Percentiles rank a stretch among this genome's conserved stretches.
Conservation (phyloP, 2,888 invertebrate genomes). For the Lasioglossum figueresi region DNA sequence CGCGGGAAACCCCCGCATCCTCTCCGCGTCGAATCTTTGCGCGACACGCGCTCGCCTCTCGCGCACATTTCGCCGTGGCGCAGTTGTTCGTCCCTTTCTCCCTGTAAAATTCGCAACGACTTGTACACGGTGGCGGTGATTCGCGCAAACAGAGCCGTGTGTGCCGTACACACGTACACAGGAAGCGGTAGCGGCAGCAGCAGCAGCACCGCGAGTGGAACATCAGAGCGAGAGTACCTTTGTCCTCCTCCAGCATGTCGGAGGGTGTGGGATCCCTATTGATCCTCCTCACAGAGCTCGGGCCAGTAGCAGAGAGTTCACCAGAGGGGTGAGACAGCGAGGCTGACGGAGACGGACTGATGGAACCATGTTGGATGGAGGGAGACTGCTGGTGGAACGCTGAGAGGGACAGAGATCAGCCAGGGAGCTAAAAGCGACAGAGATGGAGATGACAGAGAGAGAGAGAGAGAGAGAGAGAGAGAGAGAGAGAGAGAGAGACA, state of each 20-base stretch:
- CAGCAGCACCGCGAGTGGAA: conserved; percentile 62
- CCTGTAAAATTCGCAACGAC: conserved; percentile 51
- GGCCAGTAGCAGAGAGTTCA: conserved; percentile 68
- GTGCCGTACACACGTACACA: conserved; percentile 20
- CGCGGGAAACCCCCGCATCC: too few species aligned
- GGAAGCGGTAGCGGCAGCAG: conserved; percentile 48
- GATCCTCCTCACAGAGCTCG: conserved; percentile 75
- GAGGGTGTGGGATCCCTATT: conserved; percentile 77
- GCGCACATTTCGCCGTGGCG: conserved; percentile 8
- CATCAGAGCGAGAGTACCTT: conserved; percentile 73
- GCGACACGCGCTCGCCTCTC: conserved; percentile 11
- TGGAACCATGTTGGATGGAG: neutral
- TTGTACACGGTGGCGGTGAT: conserved; percentile 31
- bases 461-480: conserved; percentile 29
- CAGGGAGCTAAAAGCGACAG: neutral
- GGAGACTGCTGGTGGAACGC: neutral
- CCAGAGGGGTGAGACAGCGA: conserved; percentile 39
- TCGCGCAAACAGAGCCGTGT: conserved; percentile 23
- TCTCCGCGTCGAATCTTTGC: too few species aligned
- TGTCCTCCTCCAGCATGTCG: conserved; percentile 72
- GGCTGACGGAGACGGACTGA: conserved; percentile 17
- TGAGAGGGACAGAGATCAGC: neutral
- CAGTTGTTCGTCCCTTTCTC: conserved; percentile 35
- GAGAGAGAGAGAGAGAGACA: conserved; percentile 35
- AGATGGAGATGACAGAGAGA: conserved; percentile 4